These are phyloP conservation scores for Mesochorus sp. DNA, from an alignment of 2,888 invertebrate species.

Conservation along the genomic window DNA sequence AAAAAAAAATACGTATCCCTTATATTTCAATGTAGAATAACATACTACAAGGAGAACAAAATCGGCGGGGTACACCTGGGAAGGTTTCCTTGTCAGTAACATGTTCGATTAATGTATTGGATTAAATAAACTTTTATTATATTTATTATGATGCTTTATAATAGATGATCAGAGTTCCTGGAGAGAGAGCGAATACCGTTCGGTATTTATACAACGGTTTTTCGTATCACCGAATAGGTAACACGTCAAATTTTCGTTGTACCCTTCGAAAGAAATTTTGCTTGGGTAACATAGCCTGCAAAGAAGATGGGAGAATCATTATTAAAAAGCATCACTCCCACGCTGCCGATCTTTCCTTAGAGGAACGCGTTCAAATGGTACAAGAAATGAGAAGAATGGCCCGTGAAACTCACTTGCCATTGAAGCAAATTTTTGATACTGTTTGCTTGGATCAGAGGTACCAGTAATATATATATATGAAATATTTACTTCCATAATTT, in stretches of 20 bases:
- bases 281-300: background rate
- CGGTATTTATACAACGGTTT: background rate
- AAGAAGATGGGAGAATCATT: background rate
- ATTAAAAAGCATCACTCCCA: background rate
- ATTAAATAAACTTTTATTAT: too few species aligned
- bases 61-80: too few species aligned
- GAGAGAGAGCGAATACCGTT: background rate
- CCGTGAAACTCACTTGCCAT: background rate
- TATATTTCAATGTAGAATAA: too few species aligned
- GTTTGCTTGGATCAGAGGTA: background rate
- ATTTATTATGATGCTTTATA: too few species aligned
- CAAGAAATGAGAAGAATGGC: slow-evolving; percentile 2
- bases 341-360: background rate
- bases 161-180: slow-evolving; percentile 13
- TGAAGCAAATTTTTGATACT: slow-evolving; percentile 14
- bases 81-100: too few species aligned
- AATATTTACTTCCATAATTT: too few species aligned
- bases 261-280: background rate
- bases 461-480: background rate
- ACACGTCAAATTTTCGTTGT: background rate
- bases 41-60: too few species aligned
- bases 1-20: too few species aligned
- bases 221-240: background rate
- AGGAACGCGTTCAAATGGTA: background rate
- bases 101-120: too few species aligned